A percentile compares a stretch with the other conserved stretches of the same genome.
Evolutionary conservation across 2,113 vertebrate species (phyloP).

Genomic region (Meriones unguiculatus): DNA sequence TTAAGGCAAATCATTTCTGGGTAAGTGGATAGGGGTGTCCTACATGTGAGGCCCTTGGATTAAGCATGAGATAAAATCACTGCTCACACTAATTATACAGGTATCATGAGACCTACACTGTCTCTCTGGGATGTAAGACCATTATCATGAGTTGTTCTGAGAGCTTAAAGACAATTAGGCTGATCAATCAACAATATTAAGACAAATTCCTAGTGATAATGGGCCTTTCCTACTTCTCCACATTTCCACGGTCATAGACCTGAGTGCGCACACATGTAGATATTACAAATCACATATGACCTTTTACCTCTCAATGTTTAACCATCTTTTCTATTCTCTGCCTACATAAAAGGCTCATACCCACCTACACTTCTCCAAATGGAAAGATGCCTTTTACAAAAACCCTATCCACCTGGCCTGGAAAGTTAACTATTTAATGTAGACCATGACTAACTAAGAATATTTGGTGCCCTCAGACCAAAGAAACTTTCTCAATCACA

Average conservation of each 20-base stretch:
- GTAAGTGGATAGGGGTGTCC: neutral
- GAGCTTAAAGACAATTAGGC: neutral
- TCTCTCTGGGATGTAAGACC: neutral
- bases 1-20: slow-evolving; percentile 17
- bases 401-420: neutral
- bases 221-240: neutral
- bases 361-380: neutral
- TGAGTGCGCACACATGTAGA: neutral
- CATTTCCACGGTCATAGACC: neutral
- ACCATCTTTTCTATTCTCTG: neutral
- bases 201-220: neutral
- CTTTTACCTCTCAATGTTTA: neutral
- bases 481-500: neutral
- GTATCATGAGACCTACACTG: neutral
- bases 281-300: neutral
- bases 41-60: neutral
- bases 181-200: neutral
- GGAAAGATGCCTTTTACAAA: neutral
- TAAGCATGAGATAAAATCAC: slow-evolving; percentile 31
- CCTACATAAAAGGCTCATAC: neutral
- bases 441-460: neutral
- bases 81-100: neutral
- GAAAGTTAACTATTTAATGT: neutral
- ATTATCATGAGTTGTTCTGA: neutral
- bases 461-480: neutral